Conservation (phyloP, 2,113 vertebrate species). For the Phalacrocorax aristotelis region DNA sequence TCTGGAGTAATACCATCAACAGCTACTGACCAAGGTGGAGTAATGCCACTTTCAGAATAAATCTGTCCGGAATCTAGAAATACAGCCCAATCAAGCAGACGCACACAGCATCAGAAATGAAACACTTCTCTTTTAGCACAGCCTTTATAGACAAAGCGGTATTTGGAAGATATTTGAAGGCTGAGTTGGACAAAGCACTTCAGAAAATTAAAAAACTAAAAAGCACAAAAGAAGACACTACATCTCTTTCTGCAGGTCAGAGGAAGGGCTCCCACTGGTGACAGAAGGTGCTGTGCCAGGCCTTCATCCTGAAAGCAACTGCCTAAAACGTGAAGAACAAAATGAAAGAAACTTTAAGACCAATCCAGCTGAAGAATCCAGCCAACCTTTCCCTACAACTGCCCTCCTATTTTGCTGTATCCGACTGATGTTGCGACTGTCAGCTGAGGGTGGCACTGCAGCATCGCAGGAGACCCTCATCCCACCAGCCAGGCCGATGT, state of each 20-base stretch:
- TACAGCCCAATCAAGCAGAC: neutral
- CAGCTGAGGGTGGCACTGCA: constrained; percentile 40
- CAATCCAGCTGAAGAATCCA: neutral
- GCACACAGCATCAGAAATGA: neutral
- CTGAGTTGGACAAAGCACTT: neutral
- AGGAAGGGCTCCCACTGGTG: neutral
- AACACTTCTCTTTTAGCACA: neutral
- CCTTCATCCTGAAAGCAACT: neutral
- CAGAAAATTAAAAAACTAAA: neutral
- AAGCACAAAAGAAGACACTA: neutral
- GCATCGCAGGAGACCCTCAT: neutral
- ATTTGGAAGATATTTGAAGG: neutral
- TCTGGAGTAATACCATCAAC: neutral
- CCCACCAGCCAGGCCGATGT: neutral
- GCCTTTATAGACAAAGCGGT: neutral
- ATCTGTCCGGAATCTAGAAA: neutral
- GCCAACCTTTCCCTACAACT: neutral
- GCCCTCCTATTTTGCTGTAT: neutral
- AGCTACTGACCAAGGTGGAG: neutral
- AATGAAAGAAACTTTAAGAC: neutral
- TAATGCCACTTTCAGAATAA: neutral
- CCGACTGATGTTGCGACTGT: neutral
- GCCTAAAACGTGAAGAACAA: neutral
- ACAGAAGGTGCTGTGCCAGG: neutral
- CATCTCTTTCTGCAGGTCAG: neutral